These are phyloP conservation scores for Caloenas nicobarica DNA, from an alignment of 2,113 vertebrate genomes.

Conservation along the genomic window DNA sequence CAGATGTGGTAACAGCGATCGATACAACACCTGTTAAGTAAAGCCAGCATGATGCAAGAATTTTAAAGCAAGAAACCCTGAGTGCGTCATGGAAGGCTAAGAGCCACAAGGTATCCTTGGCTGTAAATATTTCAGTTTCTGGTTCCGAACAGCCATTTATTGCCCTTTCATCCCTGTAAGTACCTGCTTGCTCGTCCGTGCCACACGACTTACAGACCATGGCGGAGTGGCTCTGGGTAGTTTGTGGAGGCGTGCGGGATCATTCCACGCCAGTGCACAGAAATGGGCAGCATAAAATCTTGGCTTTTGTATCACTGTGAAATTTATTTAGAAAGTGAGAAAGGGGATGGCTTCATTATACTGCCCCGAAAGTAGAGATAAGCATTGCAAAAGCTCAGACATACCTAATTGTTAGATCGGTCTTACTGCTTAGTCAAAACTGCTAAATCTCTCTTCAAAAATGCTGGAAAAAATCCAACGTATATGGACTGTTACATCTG, in stretches of 20 bases:
- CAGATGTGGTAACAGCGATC: background rate
- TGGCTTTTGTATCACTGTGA: background rate
- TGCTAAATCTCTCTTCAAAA: background rate
- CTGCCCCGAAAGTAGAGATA: background rate
- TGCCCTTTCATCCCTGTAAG: background rate
- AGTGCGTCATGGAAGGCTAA: background rate
- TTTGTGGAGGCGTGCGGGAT: rapidly evolving
- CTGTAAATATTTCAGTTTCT: background rate
- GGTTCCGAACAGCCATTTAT: background rate
- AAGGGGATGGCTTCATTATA: background rate
- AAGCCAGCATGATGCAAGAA: background rate
- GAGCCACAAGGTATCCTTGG: background rate
- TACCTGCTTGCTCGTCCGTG: background rate
- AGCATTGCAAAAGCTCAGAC: background rate
- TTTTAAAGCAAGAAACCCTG: background rate
- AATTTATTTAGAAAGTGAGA: background rate
- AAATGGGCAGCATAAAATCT: background rate
- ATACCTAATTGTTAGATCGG: background rate
- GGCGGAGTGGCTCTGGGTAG: background rate
- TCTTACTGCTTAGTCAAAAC: background rate
- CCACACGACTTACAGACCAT: rapidly evolving
- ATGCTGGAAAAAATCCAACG: background rate
- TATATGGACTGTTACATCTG: background rate
- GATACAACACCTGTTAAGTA: background rate
- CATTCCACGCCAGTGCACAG: background rate